Evolutionary conservation across 2,888 invertebrate genomes (phyloP).

Genomic region (Myopa tessellatipennis): DNA sequence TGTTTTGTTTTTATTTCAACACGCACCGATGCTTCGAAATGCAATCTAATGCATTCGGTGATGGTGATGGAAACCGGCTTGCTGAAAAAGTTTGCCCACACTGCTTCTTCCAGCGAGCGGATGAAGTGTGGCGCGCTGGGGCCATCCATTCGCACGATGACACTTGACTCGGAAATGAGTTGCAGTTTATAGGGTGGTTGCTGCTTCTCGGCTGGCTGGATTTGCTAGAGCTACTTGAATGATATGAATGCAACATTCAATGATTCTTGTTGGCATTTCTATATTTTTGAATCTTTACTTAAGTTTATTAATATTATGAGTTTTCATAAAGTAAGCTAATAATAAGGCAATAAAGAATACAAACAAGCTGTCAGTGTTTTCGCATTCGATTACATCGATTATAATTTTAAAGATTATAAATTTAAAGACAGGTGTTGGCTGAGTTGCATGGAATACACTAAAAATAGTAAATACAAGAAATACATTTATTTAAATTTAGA

Average conservation of each 20-base stretch:
- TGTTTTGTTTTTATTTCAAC: constrained; percentile 19
- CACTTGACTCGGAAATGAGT: constrained; percentile 44
- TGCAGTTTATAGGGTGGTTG: constrained; percentile 19
- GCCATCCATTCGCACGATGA: constrained; percentile 24
- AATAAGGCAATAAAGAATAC: too few species aligned
- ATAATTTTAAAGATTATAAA: too few species aligned
- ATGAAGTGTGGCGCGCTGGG: constrained; percentile 9
- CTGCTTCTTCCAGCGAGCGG: neutral
- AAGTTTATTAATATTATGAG: too few species aligned
- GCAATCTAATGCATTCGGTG: constrained; percentile 30
- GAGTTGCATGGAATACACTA: too few species aligned
- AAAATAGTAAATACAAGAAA: too few species aligned
- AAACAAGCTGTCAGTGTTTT: too few species aligned
- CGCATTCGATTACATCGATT: too few species aligned
- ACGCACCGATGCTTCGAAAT: constrained; percentile 28
- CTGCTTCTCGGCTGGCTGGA: neutral
- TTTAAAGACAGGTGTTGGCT: too few species aligned
- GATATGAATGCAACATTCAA: constrained; percentile 35
- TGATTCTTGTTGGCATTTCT: constrained; percentile 17
- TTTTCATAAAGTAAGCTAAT: neutral
- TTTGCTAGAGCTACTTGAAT: constrained; percentile 22
- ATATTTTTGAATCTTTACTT: too few species aligned
- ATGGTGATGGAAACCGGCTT: neutral
- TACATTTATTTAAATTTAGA: too few species aligned
- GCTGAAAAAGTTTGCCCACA: constrained; percentile 23